Base-by-base conservation (phyloP, 2,797 vertebrate species). In the Neopelma chrysocephalum region DNA sequence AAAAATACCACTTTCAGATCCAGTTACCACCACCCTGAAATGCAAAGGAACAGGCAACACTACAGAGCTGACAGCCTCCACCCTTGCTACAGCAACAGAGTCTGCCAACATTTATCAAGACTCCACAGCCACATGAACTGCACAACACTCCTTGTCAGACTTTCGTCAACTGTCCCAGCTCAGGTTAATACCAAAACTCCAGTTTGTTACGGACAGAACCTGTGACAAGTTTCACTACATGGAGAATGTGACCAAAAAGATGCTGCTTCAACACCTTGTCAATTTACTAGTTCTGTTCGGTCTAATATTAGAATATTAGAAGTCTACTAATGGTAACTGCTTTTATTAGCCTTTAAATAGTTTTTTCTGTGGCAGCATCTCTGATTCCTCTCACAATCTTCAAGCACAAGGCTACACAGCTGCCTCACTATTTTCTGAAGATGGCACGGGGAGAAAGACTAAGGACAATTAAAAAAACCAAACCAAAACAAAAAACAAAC, bases 81-180 rank as follows among this genome's bases (percentile, higher is more conserved):
- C 87, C 87, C 89, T 31, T 9, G 18, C 68, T 61, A 16, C 11
- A 81, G 53, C 32, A 61, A 38, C 50, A 61, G 7, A 38, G 34
- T 6, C 64, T 85, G 84, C 87, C 82, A 84, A 10, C 21, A 69
- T 83, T 94, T 95, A 96, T 82, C 89, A 88, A 15, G n/a, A 27
- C 51, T 40, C 5, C 40, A 38, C 93, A 94, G 93, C 58, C 80
- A 54, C 12, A 2, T 11, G 47, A 90, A 62, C 82, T 70, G 60
- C 51, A 60, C 88, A 91, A 77, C 26, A 47, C 32, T 87, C 72
- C 34, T 58, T 36, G 58, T 53, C 58, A 82, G 64, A 27, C 47
- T 80, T 43, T 11, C 45, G 45, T 34, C 66, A 84, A 42, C n/a
- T 38, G 34, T 21, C 26, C 66, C 60, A 69, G 61, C 38, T 43